Base-by-base conservation (phyloP, 1,140 invertebrate species). In the Bombus haemorrhoidalis region DNA sequence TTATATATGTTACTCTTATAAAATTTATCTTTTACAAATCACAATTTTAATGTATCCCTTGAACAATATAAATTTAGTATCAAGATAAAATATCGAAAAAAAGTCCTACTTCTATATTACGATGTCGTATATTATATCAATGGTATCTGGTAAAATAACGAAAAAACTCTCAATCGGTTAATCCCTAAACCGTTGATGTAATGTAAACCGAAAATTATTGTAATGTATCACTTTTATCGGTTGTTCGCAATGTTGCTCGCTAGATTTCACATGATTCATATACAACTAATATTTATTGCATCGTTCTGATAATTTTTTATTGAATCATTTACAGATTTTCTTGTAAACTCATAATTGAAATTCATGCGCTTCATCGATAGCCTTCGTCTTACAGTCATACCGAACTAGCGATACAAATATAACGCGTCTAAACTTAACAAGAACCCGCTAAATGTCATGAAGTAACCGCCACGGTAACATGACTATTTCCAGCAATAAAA, bases 381-480 rank as follows among this genome's bases (percentile, higher is more conserved):
- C 62, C 22, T 76, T 71, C 25, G 15, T 62, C 32, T 34, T 64
- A 15, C 22, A 37, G 59, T 59, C 66, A 57, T 79, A 79, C 34
- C 53, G 25, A 62, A 80, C 57, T 41, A 6, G 3, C 8, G 76
- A 85, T 53, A 66, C 68, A 53, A 81, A 85, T 83, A 78, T 78
- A 84, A 78, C 75, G 47, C 22, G 66, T 69, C 75, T 78, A 84
- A 78, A 71, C 75, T 84, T 78, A 78, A 84, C 82, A 41, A 59
- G 82, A 78, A 78, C 37, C 64, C 39, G 47, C 68, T 78, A 84
- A 78, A 84, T 84, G 66, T 71, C 82, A 84, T 59, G 82, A 57
- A 84, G 59, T 53, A 64, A 83, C 28, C 9, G 18, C 12, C 53
- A 43, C 32, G n/a, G 47, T 71, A 78, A 75, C 81, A 18, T n/a